Evolutionary conservation across 2,113 vertebrate genomes (phyloP).

Genomic region (Chamaea fasciata): DNA sequence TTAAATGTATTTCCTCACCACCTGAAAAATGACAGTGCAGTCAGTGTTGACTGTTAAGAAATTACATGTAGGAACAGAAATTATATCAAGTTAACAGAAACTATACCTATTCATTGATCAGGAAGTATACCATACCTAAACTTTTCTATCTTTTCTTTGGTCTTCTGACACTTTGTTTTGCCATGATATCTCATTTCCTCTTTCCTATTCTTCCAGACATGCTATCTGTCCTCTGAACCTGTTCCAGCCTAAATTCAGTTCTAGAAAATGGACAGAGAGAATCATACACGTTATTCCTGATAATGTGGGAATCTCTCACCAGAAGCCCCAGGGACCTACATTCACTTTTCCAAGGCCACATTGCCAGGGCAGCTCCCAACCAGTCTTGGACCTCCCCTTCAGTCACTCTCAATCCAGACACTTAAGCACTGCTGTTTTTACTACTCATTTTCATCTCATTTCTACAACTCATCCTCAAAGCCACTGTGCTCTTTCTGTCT

Average conservation of each 20-base stretch:
- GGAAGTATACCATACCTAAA: background rate
- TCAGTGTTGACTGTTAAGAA: background rate
- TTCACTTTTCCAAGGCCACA: background rate
- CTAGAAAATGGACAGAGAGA: background rate
- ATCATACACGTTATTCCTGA: background rate
- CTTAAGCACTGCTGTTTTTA: background rate
- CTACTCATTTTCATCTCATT: background rate
- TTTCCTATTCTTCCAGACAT: background rate
- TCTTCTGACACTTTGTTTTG: background rate
- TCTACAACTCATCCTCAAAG: background rate
- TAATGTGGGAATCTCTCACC: background rate
- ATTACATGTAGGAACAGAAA: background rate
- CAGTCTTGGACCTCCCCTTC: too few relatives aligned
- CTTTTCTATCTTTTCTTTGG: background rate
- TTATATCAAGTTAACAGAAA: background rate
- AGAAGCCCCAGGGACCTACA: background rate
- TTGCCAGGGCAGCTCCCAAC: background rate
- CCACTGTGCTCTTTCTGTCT: background rate
- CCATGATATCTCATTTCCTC: background rate
- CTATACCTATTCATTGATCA: background rate
- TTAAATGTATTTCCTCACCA: background rate
- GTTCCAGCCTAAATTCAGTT: background rate
- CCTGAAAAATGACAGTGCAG: background rate
- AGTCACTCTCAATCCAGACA: background rate
- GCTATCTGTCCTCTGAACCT: background rate